These are phyloP conservation scores for Pangasius djambal DNA, from an alignment of 2,797 vertebrate genomes.

Conservation along the genomic window DNA sequence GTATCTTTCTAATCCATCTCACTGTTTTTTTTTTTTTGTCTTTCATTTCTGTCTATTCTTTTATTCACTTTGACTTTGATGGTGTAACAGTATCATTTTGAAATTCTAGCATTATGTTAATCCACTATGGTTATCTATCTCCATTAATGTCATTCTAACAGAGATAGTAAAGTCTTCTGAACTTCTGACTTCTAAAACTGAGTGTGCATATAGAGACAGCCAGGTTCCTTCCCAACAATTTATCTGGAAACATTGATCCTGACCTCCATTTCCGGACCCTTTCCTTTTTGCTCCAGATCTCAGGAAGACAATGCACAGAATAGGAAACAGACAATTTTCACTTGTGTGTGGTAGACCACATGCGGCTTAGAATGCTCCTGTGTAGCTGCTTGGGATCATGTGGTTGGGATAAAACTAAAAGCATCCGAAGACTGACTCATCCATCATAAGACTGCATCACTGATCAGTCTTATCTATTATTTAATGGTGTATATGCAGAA, in stretches of 20 bases:
- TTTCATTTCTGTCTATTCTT: not conserved
- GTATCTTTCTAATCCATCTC: not conserved
- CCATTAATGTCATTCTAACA: not conserved
- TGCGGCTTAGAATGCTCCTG: constrained; percentile 22
- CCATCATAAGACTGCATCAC: constrained; percentile 21
- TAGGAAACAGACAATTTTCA: constrained; percentile 38
- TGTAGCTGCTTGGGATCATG: constrained; percentile 38
- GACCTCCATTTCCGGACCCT: constrained; percentile 18
- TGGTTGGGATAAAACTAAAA: constrained; percentile 29
- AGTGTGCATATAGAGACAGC: not conserved
- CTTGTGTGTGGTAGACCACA: constrained; percentile 35
- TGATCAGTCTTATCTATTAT: constrained; percentile 18
- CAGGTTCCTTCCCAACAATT: not conserved
- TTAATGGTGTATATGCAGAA: not conserved
- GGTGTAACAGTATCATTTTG: not conserved
- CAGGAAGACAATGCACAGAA: constrained; percentile 31
- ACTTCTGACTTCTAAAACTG: not conserved
- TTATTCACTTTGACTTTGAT: not conserved
- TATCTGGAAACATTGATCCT: constrained; percentile 12
- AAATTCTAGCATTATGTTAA: not conserved
- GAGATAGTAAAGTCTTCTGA: too few relatives aligned
- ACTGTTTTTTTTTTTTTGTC: not conserved
- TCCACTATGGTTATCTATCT: not conserved
- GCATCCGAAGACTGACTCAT: constrained; percentile 4
- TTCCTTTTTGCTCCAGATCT: constrained; percentile 16